These are phyloP conservation scores for Loripinus fragilis DNA, from an alignment of 2,888 invertebrate species.

Conservation along the genomic window DNA sequence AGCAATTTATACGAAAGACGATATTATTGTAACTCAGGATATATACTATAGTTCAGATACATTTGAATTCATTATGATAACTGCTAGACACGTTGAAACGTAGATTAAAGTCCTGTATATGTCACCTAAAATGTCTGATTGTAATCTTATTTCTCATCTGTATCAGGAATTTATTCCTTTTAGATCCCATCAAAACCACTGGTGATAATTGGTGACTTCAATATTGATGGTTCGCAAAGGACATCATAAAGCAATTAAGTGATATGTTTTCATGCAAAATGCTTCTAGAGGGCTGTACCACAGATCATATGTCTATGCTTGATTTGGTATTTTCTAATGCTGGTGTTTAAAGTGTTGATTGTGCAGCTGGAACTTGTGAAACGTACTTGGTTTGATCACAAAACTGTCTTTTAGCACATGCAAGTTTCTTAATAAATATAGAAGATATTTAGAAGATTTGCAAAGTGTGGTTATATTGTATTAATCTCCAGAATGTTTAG, in stretches of 20 bases:
- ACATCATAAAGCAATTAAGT: background rate
- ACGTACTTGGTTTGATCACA: slow-evolving; percentile 43
- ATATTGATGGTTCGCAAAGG: slow-evolving; percentile 37
- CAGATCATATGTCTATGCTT: slow-evolving; percentile 35
- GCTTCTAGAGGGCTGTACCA: slow-evolving; percentile 32
- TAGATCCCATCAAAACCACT: slow-evolving; percentile 19
- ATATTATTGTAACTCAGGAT: slow-evolving; percentile 8
- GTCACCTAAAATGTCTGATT: slow-evolving; percentile 17
- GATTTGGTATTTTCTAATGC: slow-evolving; percentile 38
- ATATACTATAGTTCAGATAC: background rate
- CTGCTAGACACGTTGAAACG: background rate
- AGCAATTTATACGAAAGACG: slow-evolving; percentile 40
- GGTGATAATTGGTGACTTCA: slow-evolving; percentile 38
- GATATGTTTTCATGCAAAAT: slow-evolving; percentile 24
- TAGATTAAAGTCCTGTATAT: slow-evolving; percentile 36
- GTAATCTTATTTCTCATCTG: background rate
- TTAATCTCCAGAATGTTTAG: no score
- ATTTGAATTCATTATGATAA: background rate
- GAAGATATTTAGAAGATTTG: no score
- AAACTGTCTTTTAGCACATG: slow-evolving; percentile 17
- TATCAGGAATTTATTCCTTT: slow-evolving; percentile 11
- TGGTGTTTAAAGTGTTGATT: slow-evolving; percentile 12
- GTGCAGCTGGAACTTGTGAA: slow-evolving; percentile 26
- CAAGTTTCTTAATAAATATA: background rate
- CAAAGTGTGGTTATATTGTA: no score